Base-by-base conservation (phyloP, 1,140 invertebrate genomes). In the Anagrus nilaparvatae region DNA sequence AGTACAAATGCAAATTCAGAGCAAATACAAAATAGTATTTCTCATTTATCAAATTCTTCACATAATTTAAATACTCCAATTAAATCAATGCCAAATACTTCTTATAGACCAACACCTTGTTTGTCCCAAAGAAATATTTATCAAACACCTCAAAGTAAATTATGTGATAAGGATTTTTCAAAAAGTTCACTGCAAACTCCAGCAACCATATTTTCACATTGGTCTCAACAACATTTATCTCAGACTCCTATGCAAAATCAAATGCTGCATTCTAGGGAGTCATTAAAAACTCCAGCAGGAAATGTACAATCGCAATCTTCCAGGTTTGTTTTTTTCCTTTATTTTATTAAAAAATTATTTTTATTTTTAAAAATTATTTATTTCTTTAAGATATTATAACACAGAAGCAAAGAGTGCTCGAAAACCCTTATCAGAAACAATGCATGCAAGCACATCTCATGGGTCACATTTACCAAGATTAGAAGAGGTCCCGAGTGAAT, bases 61-160 rank as follows among this genome's bases (percentile, higher is more conserved):
- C 12, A 30, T 16, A 18, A 18, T 25, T 24, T 49, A 4, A 53
- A 62, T 17, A 66, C 63, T 18, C 65, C 65, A 7, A 30, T 65
- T 12, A 67, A 67, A 47, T n/a, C 50, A 58, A 19, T 16, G 31
- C n/a, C 47, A 39, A 30, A 9, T 8, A n/a, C 38, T 25, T 46
- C 52, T 10, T 17, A 16, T 16, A 45, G 53, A 29, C 63, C 63
- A 35, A 45, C 49, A 7, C 54, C 60, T 23, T 62, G 56, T 40
- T 31, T 37, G 1, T 65, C 61, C 0, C 63, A 63, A 32, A 56
- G 53, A 33, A 62, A 55, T 37, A 51, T 67, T 30, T 60, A 58
- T 44, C 53, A 57, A 44, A 67, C 65, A 1, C 56, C 61, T 0
- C 60, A 59, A 34, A 55, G 21, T 20, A 59, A 59, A 46, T 23